Evolutionary conservation across 2,888 invertebrate species (phyloP), one percentile per base, ranked within the genome.

Genomic region (Andrena bucephala): DNA sequence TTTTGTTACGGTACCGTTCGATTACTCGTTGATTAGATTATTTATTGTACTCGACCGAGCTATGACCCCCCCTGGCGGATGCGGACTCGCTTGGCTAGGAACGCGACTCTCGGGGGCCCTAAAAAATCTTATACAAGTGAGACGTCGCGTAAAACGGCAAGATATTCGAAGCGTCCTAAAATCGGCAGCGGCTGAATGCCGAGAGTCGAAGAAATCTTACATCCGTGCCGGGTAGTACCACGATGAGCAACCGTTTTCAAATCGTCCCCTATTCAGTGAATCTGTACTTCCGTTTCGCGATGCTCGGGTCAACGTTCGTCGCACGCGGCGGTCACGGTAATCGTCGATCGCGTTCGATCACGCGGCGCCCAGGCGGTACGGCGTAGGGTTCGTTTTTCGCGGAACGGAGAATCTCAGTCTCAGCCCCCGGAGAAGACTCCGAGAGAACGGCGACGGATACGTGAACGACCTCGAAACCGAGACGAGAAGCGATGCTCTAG

Each of bases 401-500:
- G 67, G 62, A 81, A 80, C 67, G 57, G 80, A 75, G 71, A 78
- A 78, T 78, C 78, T 83, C 83, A 78, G 84, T 75, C 75, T 78
- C 68, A 78, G 84, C 72, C 74, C 33, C 72, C 78, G 74, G 60
- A 72, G 78, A 68, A 63, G 52, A 48, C 54, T 73, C 48, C 52
- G 63, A 57, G 76, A 36, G 59, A 65, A 73, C 69, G 66, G 75
- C 63, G 77, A 66, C 62, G 75, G 69, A 78, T 72, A 77, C 80
- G 63, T 82, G 59, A 33, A 74, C 80, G 78, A 74, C 54, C 79
- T 71, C 73, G 74, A 63, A 69, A 67, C 48, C 62, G 63, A 72
- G 71, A 67, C 57, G 59, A 78, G 67, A 83, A 88, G 77, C 87
- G 90, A 92, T 91, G 90, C 91, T 91, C 89, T 92, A 92, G 86